Conservation (phyloP, 30 jellyfish, hydroid and myxozoan genomes). For the Pelagia noctiluca region DNA sequence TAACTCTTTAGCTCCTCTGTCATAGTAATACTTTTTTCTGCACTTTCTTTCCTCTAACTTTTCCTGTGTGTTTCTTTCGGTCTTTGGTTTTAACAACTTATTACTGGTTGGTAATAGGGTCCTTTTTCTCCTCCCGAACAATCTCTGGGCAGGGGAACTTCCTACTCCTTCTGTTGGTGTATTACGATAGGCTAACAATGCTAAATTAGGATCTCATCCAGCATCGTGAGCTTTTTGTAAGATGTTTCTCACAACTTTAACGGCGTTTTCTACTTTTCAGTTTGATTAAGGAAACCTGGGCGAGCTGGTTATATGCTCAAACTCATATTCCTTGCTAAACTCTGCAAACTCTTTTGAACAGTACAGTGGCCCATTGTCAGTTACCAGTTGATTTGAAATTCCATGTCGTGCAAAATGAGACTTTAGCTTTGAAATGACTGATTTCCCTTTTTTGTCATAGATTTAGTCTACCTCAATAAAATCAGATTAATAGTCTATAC, state of each 20-base stretch:
- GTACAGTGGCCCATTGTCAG: conserved; percentile 62
- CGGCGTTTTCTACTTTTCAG: conserved; percentile 47
- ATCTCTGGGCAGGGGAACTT: no score
- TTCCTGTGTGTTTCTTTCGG: no score
- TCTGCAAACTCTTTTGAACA: no score
- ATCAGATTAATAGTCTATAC: conserved; percentile 25
- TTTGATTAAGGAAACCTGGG: conserved; percentile 48
- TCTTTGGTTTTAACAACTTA: conserved; percentile 24
- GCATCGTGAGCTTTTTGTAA: no score
- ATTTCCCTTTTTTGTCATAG: no score
- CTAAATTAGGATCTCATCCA: conserved; percentile 45
- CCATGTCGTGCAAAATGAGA: conserved; percentile 49
- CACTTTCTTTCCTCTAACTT: no score
- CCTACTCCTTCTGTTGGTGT: no score
- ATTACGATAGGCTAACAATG: no score
- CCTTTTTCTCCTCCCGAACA: conserved; percentile 54
- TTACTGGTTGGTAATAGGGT: conserved; percentile 61
- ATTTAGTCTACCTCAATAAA: conserved; percentile 39
- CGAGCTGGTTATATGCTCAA: conserved; percentile 41
- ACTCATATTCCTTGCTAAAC: conserved; percentile 43
- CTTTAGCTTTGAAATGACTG: no score
- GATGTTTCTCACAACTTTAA: conserved; percentile 14
- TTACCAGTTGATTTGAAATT: conserved; percentile 27
- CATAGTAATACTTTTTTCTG: no score
- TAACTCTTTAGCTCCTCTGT: no score